Conservation (phyloP, 2,113 vertebrate species). For the Heteronetta atricapilla region DNA sequence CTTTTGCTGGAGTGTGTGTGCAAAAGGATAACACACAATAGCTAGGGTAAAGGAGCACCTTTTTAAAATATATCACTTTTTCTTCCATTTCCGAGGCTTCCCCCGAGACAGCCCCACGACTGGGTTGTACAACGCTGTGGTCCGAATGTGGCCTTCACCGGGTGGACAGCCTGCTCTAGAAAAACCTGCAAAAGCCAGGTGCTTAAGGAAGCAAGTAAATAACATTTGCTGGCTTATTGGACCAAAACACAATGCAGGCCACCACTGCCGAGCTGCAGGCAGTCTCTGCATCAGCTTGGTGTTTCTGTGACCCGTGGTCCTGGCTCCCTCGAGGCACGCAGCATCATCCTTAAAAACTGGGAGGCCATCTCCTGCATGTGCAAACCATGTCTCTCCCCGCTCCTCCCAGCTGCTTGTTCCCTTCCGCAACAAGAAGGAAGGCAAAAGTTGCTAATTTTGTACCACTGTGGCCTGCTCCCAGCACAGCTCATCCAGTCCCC, state of each 20-base stretch:
- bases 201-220: not conserved
- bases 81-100: not conserved
- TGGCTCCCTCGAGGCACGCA: not conserved
- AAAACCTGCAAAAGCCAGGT: no score
- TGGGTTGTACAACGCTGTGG: not conserved
- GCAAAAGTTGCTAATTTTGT: not conserved
- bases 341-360: not conserved
- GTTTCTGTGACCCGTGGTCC: fast-evolving
- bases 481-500: not conserved
- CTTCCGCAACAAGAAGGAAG: not conserved
- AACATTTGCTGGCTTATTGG: not conserved
- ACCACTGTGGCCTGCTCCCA: not conserved
- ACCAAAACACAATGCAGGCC: not conserved
- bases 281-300: not conserved
- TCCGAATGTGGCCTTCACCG: not conserved
- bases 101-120: fast-evolving
- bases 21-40: not conserved
- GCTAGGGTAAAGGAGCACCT: not conserved
- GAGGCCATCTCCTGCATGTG: not conserved
- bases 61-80: not conserved
- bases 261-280: not conserved
- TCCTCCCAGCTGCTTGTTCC: not conserved
- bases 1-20: not conserved
- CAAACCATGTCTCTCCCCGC: not conserved
- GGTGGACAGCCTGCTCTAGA: not conserved